A percentile compares a stretch with the other conserved stretches of the same genome.
phyloP scores from a whole-genome alignment of 2,888 invertebrate genomes.

The Busseola fusca region DNA sequence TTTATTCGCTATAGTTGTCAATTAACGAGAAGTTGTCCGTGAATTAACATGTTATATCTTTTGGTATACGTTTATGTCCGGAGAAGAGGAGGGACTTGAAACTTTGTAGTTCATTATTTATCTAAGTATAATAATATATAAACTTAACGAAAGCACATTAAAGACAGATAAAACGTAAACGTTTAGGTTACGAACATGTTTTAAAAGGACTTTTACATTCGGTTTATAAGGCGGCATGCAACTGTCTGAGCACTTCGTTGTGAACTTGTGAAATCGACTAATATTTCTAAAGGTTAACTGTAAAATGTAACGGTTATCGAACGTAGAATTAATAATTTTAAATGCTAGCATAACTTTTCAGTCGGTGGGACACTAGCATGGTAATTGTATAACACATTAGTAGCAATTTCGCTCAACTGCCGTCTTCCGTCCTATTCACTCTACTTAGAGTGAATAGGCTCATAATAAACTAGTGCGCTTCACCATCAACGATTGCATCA shows the following conservation, averaged over 20 bases:
- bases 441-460: too few species aligned
- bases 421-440: too few species aligned
- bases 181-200: conserved; percentile 14
- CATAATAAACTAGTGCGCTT: too few species aligned
- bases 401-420: too few species aligned
- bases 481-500: too few species aligned
- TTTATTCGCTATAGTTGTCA: conserved; percentile 61
- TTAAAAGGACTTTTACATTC: conserved; percentile 11
- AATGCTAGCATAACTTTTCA: background rate
- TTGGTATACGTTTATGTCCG: conserved; percentile 24
- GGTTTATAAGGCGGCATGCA: background rate
- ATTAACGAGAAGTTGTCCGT: conserved; percentile 49
- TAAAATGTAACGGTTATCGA: background rate
- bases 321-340: background rate
- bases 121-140: conserved; percentile 12
- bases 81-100: conserved; percentile 4
- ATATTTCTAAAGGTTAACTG: conserved; percentile 10
- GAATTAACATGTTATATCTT: conserved; percentile 47
- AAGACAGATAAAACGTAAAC: conserved; percentile 24
- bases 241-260: background rate
- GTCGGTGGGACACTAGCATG: background rate
- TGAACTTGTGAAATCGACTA: conserved; percentile 4
- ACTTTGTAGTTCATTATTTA: conserved; percentile 25
- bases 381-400: background rate
- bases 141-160: conserved; percentile 26